Evolutionary conservation across 2,113 vertebrate genomes (phyloP), one percentile per base, ranked within the genome.

Genomic region (Pholis gunnellus): DNA sequence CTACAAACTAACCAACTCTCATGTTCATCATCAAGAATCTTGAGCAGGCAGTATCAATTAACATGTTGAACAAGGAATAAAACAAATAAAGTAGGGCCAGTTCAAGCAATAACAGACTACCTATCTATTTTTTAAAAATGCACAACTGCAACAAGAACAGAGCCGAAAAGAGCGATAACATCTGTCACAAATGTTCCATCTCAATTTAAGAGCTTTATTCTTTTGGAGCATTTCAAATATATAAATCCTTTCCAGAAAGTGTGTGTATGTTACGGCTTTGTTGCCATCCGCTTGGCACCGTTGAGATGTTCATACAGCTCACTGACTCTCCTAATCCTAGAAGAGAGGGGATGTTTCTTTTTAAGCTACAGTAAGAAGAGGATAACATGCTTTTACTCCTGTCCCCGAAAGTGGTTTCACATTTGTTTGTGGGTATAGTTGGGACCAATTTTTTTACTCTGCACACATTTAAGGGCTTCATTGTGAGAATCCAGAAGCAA

Each of bases 311-410:
- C 0, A 9, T 25, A 69, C 44, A 81, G 67, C 64, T 63, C 71
- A 31, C 27, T 52, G 72, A 40, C 38, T 72, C 31, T 69, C 22
- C 61, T 82, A 83, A 89, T 86, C 81, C 67, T 31, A 42, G 38
- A 73, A 18, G 34, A 72, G 42, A 80, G 52, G 9, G 22, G 48
- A 56, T 29, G 20, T 36, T 50, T n/a, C 73, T 65, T 72, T 27
- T 57, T 27, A 84, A 85, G 71, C 61, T 72, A 29, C 36, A 61
- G 29, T 73, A 82, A 57, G 14, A 79, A 71, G 40, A 70, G 31
- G 15, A 78, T 73, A 76, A 81, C 72, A 65, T 31, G 66, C 64
- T 78, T 74, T 83, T 61, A 66, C 54, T 81, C 10, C 20, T 42
- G 27, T 64, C 40, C 36, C 54, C 34, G 60, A 82, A 78, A 80